Percentiles rank a stretch among this genome's conserved stretches.
Conservation (phyloP, 2,888 invertebrate genomes). For the Mesorhabditis belari region DNA sequence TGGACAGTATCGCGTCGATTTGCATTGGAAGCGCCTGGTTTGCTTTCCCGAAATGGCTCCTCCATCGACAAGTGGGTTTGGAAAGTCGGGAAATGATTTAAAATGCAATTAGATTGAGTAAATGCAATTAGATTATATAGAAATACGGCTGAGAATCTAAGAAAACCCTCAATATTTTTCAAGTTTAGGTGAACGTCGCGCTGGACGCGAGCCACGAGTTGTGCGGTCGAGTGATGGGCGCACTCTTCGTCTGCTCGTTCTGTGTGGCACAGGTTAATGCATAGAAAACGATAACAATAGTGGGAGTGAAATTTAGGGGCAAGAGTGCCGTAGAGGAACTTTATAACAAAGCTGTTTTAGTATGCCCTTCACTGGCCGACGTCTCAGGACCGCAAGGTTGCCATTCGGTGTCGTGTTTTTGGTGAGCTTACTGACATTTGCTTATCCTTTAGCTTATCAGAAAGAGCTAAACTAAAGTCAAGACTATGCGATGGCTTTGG, state of each 20-base stretch:
- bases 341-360: no score
- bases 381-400: conserved; percentile 34
- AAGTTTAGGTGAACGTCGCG: conserved; percentile 39
- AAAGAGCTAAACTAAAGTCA: neutral
- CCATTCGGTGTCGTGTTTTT: conserved; percentile 41
- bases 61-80: conserved; percentile 31
- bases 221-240: conserved; percentile 48
- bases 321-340: neutral
- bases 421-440: conserved; percentile 10
- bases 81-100: no score
- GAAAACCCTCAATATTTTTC: no score
- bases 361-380: conserved; percentile 43
- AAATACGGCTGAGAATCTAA: no score
- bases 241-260: conserved; percentile 37
- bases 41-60: conserved; percentile 47
- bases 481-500: neutral
- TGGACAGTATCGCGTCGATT: conserved; percentile 49
- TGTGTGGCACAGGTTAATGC: conserved; percentile 26
- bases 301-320: no score
- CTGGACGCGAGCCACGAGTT: conserved; percentile 46
- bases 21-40: conserved; percentile 49
- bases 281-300: no score
- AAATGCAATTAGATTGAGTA: no score
- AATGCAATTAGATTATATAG: no score
- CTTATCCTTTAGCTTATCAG: neutral